Evolutionary conservation across 1,140 invertebrate genomes (phyloP), one percentile per base, ranked within the genome.

Genomic region (Propsilocerus akamusi): DNA sequence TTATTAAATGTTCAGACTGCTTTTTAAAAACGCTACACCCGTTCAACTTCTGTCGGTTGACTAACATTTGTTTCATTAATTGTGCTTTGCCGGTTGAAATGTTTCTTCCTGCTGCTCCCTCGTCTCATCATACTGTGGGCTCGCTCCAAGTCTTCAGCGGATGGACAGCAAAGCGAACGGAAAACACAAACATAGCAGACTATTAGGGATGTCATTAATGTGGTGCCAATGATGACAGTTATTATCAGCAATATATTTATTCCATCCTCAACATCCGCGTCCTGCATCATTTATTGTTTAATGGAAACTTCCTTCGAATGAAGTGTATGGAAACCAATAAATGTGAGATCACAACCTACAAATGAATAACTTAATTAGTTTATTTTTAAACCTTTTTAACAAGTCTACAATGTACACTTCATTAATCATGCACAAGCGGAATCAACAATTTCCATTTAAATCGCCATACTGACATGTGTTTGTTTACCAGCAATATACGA

Each of bases 171-270:
- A 0, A 73, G 60, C 50, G 71, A 60, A 25, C 68, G 61, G 25
- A 73, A 66, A 14, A 74, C 72, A 52, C 69, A 72, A 12, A 71
- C 67, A 53, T 74, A 74, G 52, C 72, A 74, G 60, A 71, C 65
- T 0, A 74, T 60, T 12, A 74, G 56, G 0, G 69, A 69, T 20
- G 70, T 55, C 67, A 74, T 70, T 11, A 72, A 58, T 0, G 72
- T 53, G 25, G 69, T 59, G 1, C 72, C 72, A 1, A 73, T 63
- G 10, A 70, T 59, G 20, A 72, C 68, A 1, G 71, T 73, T n/a
- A 71, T 64, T 12, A 72, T 65, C 25, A 72, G 59, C 3, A 71
- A 56, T 51, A 72, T 62, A 50, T 68, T 63, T 17, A 72, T 58
- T 54, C 70, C 69, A 17, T 64, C 68, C 53, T 72, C 70, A 23